Evolutionary conservation across 2,797 vertebrate species (phyloP).

Genomic region (Cyclopterus lumpus): DNA sequence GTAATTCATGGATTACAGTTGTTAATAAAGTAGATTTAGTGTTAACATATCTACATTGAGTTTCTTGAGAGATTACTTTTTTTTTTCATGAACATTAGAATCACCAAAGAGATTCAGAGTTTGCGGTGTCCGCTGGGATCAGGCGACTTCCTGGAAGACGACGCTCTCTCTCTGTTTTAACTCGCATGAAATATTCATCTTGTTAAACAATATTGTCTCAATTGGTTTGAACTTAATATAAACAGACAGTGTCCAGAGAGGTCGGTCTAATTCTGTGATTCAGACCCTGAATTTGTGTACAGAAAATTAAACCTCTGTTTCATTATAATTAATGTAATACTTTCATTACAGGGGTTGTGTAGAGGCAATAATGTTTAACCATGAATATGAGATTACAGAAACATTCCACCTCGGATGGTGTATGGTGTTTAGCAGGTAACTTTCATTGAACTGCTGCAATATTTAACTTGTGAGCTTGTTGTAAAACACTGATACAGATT

Average conservation of each 20-base stretch:
- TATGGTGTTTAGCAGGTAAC: too few species aligned
- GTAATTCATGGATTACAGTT: slow-evolving; percentile 46
- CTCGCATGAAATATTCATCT: not conserved
- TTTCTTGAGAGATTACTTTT: not conserved
- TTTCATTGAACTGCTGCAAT: too few species aligned
- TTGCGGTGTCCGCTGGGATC: slow-evolving; percentile 5
- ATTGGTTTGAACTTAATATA: not conserved
- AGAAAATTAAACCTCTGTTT: too few species aligned
- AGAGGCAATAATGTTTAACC: too few species aligned
- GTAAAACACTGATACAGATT: too few species aligned
- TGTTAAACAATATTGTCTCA: not conserved
- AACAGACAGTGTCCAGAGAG: not conserved
- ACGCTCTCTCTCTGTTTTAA: not conserved
- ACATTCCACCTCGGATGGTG: too few species aligned
- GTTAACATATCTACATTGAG: slow-evolving; percentile 33
- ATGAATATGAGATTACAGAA: not conserved
- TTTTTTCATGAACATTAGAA: slow-evolving; percentile 14
- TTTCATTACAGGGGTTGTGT: too few species aligned
- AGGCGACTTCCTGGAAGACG: not conserved
- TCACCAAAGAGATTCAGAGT: not conserved
- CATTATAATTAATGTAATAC: too few species aligned
- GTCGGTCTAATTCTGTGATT: not conserved
- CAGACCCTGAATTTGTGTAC: not conserved
- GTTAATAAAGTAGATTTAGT: slow-evolving; percentile 34
- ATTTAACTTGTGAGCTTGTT: too few species aligned